Percentiles rank a stretch among this genome's conserved stretches.
phyloP scores from a whole-genome alignment of 2,888 invertebrate genomes.

The Acrocyrtus sp. region DNA sequence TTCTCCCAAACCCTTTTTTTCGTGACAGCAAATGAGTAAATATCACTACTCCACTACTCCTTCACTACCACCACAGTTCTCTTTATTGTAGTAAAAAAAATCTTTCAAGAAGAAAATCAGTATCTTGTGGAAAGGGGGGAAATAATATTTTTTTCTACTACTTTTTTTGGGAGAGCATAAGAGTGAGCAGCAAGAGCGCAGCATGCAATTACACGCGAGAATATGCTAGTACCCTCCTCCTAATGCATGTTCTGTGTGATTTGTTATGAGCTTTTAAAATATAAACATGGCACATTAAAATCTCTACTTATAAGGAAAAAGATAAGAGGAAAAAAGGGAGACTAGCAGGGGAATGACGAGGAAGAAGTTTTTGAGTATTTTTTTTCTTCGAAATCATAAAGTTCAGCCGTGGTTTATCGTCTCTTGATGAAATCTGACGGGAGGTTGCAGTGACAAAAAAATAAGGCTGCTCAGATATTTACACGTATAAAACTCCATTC shows the following conservation, averaged over 20 bases:
- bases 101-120: not conserved
- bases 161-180: no score
- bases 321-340: not conserved
- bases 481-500: no score
- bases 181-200: not conserved
- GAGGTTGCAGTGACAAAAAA: no score
- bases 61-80: no score
- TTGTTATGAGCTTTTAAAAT: conserved; percentile 13
- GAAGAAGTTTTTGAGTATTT: not conserved
- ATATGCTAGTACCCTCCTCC: not conserved
- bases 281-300: conserved; percentile 23
- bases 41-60: no score
- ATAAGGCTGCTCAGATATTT: no score
- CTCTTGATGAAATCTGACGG: no score
- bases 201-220: conserved; percentile 6
- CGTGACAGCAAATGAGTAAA: not conserved
- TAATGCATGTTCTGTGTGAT: conserved; percentile 11
- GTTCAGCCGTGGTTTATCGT: no score
- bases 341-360: not conserved
- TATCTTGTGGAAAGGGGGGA: not conserved
- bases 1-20: not conserved
- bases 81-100: no score
- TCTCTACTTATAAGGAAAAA: conserved; percentile 24
- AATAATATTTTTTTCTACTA: not conserved
- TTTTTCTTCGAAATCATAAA: not conserved